These are phyloP conservation scores for Proctacanthus coquilletti DNA, from an alignment of 1,140 invertebrate genomes.

Conservation along the genomic window DNA sequence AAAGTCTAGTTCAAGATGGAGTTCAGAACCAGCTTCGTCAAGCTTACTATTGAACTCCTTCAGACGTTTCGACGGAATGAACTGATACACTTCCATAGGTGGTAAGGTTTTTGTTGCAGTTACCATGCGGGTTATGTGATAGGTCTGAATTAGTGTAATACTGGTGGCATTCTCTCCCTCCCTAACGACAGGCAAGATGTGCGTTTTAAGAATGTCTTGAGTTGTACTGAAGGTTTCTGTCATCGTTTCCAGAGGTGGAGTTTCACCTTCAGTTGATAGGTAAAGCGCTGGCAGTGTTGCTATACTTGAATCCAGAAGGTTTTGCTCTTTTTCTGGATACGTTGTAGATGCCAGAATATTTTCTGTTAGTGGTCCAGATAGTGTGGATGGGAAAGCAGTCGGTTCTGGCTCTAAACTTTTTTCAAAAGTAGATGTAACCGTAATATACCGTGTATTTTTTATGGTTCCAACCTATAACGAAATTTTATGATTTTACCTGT, in stretches of 20 bases:
- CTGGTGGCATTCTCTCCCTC: slow-evolving; percentile 52
- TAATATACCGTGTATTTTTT: slow-evolving; percentile 73
- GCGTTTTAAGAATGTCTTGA: slow-evolving; percentile 70
- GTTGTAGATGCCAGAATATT: slow-evolving; percentile 69
- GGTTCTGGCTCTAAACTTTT: slow-evolving; percentile 49
- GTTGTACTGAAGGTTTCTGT: slow-evolving; percentile 83
- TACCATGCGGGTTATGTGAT: slow-evolving; percentile 68
- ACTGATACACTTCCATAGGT: slow-evolving; percentile 71
- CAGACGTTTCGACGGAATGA: slow-evolving; percentile 69
- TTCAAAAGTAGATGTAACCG: slow-evolving; percentile 65
- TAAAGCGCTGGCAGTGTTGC: slow-evolving; percentile 66
- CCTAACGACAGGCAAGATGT: slow-evolving; percentile 63
- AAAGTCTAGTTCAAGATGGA: slow-evolving; percentile 69
- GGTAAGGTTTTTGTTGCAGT: slow-evolving; percentile 77
- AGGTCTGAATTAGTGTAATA: slow-evolving; percentile 72
- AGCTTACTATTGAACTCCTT: slow-evolving; percentile 76
- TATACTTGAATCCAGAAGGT: slow-evolving; percentile 55
- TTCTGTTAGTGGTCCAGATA: slow-evolving; percentile 62
- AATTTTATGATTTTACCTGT: background rate
- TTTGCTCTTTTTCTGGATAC: slow-evolving; percentile 52
- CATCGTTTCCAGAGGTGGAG: slow-evolving; percentile 69
- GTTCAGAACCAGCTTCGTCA: slow-evolving; percentile 74
- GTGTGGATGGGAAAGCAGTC: slow-evolving; percentile 36
- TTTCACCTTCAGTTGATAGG: slow-evolving; percentile 54
- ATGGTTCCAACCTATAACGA: slow-evolving; percentile 60